Evolutionary conservation across 2,888 invertebrate genomes (phyloP), one percentile per base, ranked within the genome.

Genomic region (Ctenicera cuprea): DNA sequence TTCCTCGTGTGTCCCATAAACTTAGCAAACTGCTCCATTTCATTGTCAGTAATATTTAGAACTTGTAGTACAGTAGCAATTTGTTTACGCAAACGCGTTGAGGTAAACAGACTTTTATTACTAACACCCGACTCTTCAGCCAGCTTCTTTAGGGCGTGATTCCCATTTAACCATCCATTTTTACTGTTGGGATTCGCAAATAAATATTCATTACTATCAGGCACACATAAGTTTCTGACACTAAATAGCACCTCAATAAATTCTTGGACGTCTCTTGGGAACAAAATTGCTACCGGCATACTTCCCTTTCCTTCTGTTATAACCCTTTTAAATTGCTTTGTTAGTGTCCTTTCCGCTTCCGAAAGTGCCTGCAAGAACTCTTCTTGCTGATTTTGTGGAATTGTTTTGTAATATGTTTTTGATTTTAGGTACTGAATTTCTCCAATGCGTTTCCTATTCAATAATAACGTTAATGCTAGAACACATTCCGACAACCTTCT

Each of bases 1-100:
- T 78, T 78, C 67, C 74, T 77, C 16, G 81, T 80, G 59, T 81
- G 80, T 1, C 80, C 80, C 80, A 80, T 80, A 57, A 81, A 80
- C 14, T 41, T 76, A 1, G 80, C 80, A 62, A 81, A 78, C 64
- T 80, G 80, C 67, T 81, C 80, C 72, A 79, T 77, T 64, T 81
- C 80, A 14, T 16, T 63, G 20, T 79, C 77, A 30, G 54, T 72
- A 38, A 80, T 65, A 71, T 78, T 77, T 48, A 78, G 57, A 11
- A 80, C 59, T 71, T 79, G 78, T 12, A 76, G 65, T 11, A 79
- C 61, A 3, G 79, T 80, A 8, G 76, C 76, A 1, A 77, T 76
- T 57, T 81, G 80, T 64, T 81, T 79, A 45, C 80, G 43, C n/a
- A 80, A 57, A 22, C 76, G 50, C 0, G 80, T 80, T 37, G 79